Base-by-base conservation (phyloP, 2,113 vertebrate species). In the Caracal caracal region DNA sequence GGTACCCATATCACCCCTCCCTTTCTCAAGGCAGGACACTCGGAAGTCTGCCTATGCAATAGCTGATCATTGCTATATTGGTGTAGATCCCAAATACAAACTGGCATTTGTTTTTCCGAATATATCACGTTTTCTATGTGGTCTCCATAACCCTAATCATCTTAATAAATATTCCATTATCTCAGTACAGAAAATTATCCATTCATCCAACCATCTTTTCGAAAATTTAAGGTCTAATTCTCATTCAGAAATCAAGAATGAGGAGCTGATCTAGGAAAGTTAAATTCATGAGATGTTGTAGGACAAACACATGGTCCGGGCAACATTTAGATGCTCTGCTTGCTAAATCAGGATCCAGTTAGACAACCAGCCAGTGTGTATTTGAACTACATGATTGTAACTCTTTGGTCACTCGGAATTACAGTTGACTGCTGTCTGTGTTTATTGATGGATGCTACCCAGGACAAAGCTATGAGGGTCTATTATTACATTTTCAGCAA, bases 261-360 rank as follows among this genome's bases (percentile, higher is more conserved):
- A 37, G 10, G 26, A 35, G 9, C 24, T 49, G 4, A 2, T 13
- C 8, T 26, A n/a, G 4, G 56, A 47, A 26, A 5, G 33, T 40
- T 35, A 37, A 5, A 33, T 40, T 20, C 53, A 37, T 19, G 17
- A 4, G 10, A 26, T 12, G 30, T 9, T 24, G 11, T 12, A 5
- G 10, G 30, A 84, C 33, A 59, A 53, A 12, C 13, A 9, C 2
- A 22, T 26, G 19, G 2, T 56, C 12, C 3, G 3, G 56, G 0
- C 7, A 3, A 17, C 8, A 3, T 19, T 22, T 6, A 59, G 53
- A 37, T 12, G 2, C 5, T 28, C 17, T 6, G 0, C 20, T 3
- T 2, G 20, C 76, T 4, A 24, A 35, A 13, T 1, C 2, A 20
- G 1, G 70, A 20, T 51, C 3, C 7, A 59, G 8, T 71, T 4